Evolutionary conservation across 2,797 vertebrate genomes (phyloP).

Genomic region (Manis javanica): DNA sequence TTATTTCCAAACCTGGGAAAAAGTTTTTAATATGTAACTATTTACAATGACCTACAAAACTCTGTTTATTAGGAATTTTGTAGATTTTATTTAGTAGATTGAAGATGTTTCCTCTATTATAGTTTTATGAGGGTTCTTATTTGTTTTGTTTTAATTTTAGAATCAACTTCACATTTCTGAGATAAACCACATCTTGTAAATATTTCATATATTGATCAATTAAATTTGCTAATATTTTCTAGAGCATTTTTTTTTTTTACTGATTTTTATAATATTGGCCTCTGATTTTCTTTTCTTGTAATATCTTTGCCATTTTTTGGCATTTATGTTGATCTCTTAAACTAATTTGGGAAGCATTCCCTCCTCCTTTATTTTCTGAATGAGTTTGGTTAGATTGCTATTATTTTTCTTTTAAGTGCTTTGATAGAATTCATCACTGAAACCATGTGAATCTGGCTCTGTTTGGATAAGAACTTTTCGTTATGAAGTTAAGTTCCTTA

Average conservation of each 20-base stretch:
- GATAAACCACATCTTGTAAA: neutral
- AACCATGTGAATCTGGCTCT: neutral
- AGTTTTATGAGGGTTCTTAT: neutral
- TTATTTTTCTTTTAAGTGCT: neutral
- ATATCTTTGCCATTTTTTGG: neutral
- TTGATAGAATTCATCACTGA: neutral
- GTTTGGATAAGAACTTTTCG: neutral
- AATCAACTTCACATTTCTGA: neutral
- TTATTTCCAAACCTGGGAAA: neutral
- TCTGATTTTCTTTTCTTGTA: neutral
- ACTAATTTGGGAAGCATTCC: neutral
- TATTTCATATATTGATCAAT: neutral
- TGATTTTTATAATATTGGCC: neutral
- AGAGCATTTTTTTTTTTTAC: neutral
- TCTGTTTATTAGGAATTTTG: neutral
- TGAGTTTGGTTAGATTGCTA: neutral
- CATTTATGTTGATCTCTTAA: neutral
- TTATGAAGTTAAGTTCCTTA: constrained; percentile 15
- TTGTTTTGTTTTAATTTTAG: neutral
- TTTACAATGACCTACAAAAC: neutral
- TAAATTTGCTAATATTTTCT: neutral
- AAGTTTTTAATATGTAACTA: neutral
- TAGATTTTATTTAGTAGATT: neutral
- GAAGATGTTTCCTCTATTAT: neutral
- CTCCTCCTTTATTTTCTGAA: neutral